Evolutionary conservation across 2,797 vertebrate species (phyloP).

Genomic region (Phoxinus dragarum): DNA sequence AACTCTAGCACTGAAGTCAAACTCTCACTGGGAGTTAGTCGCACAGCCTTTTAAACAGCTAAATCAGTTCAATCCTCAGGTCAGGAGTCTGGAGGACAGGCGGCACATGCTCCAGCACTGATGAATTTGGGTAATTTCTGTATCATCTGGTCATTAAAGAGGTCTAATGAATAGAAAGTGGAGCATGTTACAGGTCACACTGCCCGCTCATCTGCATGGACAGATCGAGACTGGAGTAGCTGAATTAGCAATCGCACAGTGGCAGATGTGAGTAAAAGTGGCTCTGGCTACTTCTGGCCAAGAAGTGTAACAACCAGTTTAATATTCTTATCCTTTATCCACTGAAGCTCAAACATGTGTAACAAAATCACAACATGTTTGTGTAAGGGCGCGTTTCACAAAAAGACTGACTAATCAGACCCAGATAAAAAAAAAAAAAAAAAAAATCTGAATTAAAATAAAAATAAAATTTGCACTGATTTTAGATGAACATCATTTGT

Average conservation of each 20-base stretch:
- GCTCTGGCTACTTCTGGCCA: not conserved
- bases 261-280: not conserved
- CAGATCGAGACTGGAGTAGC: not conserved
- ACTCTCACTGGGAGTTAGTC: not conserved
- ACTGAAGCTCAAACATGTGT: not conserved
- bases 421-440: not conserved
- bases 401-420: not conserved
- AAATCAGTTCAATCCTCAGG: conserved; percentile 17
- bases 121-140: conserved; percentile 25
- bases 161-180: not conserved
- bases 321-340: not conserved
- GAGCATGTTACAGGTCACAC: conserved; percentile 4
- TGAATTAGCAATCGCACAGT: not conserved
- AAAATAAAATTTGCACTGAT: not conserved
- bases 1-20: conserved; percentile 3
- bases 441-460: too few species aligned
- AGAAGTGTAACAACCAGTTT: not conserved
- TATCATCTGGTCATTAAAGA: conserved; percentile 40
- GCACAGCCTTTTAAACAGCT: not conserved
- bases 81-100: conserved; percentile 25
- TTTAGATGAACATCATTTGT: not conserved
- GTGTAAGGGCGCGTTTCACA: not conserved
- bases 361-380: not conserved
- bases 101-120: not conserved
- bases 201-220: conserved; percentile 1